Conservation (phyloP, 2,888 invertebrate species). For the Tholera decimalis region DNA sequence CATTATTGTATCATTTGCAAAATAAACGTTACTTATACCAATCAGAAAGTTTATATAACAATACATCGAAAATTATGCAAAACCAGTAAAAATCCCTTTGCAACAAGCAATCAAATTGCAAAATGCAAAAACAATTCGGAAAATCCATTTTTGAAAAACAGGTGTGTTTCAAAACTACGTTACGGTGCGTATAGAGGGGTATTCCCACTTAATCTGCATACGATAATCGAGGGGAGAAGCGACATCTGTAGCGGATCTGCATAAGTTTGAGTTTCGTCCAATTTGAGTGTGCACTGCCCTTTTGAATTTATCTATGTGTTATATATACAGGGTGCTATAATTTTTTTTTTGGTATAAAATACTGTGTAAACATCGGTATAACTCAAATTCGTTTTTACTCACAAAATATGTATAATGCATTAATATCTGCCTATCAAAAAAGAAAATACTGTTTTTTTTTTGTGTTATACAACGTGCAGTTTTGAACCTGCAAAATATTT, state of each 20-base stretch:
- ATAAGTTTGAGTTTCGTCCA: constrained; percentile 87
- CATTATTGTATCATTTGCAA: no score
- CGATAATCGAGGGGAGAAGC: constrained; percentile 83
- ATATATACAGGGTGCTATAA: constrained; percentile 64
- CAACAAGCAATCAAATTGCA: constrained; percentile 16
- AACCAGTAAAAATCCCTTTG: constrained; percentile 1
- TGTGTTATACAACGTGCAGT: no score
- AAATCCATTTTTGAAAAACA: constrained; percentile 69
- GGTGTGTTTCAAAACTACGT: constrained; percentile 73
- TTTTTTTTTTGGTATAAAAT: neutral
- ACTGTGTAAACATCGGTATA: neutral
- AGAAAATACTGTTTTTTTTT: no score
- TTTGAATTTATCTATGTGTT: constrained; percentile 83
- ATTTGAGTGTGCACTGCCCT: constrained; percentile 81
- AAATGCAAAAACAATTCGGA: constrained; percentile 38
- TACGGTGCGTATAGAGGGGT: constrained; percentile 74
- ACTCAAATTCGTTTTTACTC: no score
- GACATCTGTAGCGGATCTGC: constrained; percentile 88
- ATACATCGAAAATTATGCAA: neutral
- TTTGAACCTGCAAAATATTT: no score
- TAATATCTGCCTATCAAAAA: no score
- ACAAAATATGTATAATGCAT: no score
- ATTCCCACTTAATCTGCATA: constrained; percentile 87
- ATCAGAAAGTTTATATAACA: neutral
- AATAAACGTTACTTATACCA: neutral